A percentile compares a stretch with the other conserved stretches of the same genome.
phyloP scores from a whole-genome alignment of 2,113 vertebrate species.

The Aplodontia rufa region DNA sequence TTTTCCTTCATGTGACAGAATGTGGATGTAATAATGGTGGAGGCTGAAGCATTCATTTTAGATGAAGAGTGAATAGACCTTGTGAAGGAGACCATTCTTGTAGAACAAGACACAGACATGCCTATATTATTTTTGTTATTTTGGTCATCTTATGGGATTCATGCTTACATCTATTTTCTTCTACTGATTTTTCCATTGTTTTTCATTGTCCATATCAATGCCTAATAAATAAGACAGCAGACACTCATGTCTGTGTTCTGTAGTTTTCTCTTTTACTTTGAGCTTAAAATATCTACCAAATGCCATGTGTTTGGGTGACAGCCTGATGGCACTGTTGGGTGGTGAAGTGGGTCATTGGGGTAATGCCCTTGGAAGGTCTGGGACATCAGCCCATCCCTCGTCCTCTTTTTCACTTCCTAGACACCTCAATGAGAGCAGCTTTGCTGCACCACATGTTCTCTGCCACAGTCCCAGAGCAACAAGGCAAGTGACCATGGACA shows the following conservation, averaged over 20 bases:
- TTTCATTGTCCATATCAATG: rapidly evolving
- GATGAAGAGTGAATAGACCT: no score
- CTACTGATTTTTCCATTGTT: not conserved
- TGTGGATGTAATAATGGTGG: not conserved
- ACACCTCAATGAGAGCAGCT: no score
- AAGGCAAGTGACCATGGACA: no score
- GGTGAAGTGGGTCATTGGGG: no score
- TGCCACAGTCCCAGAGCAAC: no score
- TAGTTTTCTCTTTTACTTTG: not conserved
- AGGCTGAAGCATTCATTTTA: not conserved
- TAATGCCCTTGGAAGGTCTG: no score
- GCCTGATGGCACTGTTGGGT: no score
- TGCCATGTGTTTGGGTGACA: no score
- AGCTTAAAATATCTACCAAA: no score
- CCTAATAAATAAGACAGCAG: not conserved
- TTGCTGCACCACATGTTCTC: no score
- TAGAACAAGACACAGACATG: rapidly evolving
- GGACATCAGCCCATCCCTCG: no score
- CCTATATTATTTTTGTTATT: not conserved
- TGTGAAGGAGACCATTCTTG: rapidly evolving
- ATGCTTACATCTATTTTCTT: not conserved
- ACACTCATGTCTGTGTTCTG: not conserved
- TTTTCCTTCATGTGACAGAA: not conserved
- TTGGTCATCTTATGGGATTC: rapidly evolving
- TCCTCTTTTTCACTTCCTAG: no score